Evolutionary conservation across 2,797 vertebrate genomes (phyloP), one percentile per base, ranked within the genome.

Genomic region (Siniperca undulata): DNA sequence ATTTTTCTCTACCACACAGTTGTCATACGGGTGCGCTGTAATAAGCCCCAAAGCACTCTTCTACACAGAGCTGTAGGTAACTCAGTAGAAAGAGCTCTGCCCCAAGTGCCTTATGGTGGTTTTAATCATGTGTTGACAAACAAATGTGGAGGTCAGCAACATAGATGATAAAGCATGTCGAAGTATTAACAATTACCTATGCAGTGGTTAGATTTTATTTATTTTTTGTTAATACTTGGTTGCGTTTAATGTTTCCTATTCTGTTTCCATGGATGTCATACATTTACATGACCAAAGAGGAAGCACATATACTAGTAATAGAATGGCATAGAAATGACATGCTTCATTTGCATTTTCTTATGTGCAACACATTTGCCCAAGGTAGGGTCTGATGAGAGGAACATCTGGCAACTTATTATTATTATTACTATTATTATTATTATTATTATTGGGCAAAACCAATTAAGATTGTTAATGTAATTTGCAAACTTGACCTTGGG

Each of bases 51-150:
- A 17, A 46, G 6, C 46, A 30, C 55, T 80, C 78, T 81, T 36
- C 67, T 68, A n/a, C 61, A 65, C 59, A 50, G 24, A 74, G 24
- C 78, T 73, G 61, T 27, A 14, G 22, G 42, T 56, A 17, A 5
- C 20, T 30, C 30, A 9, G 11, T 27, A 7, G 8, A 52, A 58
- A 48, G 6, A 53, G n/a, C 38, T 66, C 50, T 61, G 38, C 58
- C 59, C 66, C 38, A 62, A 11, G 40, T 17, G 46, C 36, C 34
- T 12, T 38, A 19, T 27, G n/a, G 50, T 4, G 30, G 20, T 46
- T 62, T 78, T 36, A 42, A 30, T 30, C 5, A 72, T 42, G 40
- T 42, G 40, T 42, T 42, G 40, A 42, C 10, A 42, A 42, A 42
- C 40, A 12, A 4, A 24, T 34, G 17, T 60, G 11, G 40, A 20